Evolutionary conservation across 2,797 vertebrate species (phyloP), one percentile per base, ranked within the genome.

Genomic region (Erethizon dorsatum): DNA sequence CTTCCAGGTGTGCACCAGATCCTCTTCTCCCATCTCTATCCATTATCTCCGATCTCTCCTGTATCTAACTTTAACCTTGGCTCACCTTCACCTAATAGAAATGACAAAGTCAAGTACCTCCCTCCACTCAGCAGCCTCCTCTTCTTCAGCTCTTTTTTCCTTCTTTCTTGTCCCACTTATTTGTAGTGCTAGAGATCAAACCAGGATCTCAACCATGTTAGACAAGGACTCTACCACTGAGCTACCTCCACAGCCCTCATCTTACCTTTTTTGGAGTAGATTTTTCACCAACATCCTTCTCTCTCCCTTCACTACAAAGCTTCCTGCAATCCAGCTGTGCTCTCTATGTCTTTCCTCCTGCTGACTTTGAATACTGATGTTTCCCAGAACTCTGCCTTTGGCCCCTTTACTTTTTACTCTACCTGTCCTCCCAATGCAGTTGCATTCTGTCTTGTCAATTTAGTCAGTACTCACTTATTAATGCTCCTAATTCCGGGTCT

Each of bases 341-440:
- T 28, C 28, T 41, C 57, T 28, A 31, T 78, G 13, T 75, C 65
- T 83, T 54, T 61, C 28, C 54, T 63, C 37, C 69, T 91, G 75
- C 82, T 54, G 41, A 87, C 50, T 85, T 88, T 57, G 71, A 8
- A 54, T 75, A 61, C 5, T 61, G 11, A 11, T 71, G 37, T 52
- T 94, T 94, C 63, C 14, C 77, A 77, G 52, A 67, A 89, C 61
- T 79, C 63, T 63, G 47, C 67, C 61, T 90, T 37, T 61, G 54
- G n/a, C 1, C 57, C 50, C 63, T 67, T 87, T 15, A 18, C 13
- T 75, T 45, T 31, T 71, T 61, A 54, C 45, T 52, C 37, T 78
- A 11, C 26, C 15, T 26, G 22, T 37, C 57, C 52, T 73, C 45
- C 61, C 33, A 56, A 11, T 83, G 63, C 67, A 79, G 50, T 33